Percentiles rank a stretch among this genome's conserved stretches.
Evolutionary conservation across 1,140 invertebrate species (phyloP).

Genomic region (Tetranychus cinnabarinus): DNA sequence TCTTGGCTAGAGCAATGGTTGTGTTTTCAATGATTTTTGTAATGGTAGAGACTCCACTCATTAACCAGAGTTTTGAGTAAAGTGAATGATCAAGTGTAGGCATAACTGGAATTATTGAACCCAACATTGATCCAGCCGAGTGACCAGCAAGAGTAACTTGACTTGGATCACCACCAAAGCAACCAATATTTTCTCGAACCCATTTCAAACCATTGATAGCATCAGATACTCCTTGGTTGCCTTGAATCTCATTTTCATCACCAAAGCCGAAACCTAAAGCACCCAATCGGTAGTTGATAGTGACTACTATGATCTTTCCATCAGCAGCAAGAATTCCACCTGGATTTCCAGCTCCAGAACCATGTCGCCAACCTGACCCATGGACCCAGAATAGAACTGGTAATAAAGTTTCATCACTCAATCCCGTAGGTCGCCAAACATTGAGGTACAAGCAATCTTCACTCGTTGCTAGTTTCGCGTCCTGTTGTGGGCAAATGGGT

Average conservation of each 20-base stretch:
- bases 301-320: conserved; percentile 31
- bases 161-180: too few species aligned
- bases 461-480: conserved; percentile 24
- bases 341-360: conserved; percentile 23
- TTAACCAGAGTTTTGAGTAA: too few species aligned
- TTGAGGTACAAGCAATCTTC: conserved; percentile 96
- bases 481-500: too few species aligned
- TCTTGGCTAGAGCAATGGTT: too few species aligned
- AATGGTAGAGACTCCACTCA: too few species aligned
- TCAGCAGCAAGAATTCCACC: conserved; percentile 55
- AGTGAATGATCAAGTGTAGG: too few species aligned
- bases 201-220: too few species aligned
- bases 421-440: conserved; percentile 39
- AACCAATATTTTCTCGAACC: too few species aligned
- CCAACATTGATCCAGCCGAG: too few species aligned
- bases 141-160: too few species aligned
- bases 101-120: too few species aligned
- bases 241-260: conserved; percentile 11
- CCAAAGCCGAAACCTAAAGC: conserved; percentile 2
- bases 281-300: conserved; percentile 25
- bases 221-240: conserved; percentile 40
- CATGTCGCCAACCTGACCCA: conserved; percentile 74
- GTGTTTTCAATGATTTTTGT: too few species aligned
- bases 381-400: conserved; percentile 92
- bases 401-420: conserved; percentile 19